phyloP scores from a whole-genome alignment of 2,797 vertebrate species.

The Arctocebus calabarensis region DNA sequence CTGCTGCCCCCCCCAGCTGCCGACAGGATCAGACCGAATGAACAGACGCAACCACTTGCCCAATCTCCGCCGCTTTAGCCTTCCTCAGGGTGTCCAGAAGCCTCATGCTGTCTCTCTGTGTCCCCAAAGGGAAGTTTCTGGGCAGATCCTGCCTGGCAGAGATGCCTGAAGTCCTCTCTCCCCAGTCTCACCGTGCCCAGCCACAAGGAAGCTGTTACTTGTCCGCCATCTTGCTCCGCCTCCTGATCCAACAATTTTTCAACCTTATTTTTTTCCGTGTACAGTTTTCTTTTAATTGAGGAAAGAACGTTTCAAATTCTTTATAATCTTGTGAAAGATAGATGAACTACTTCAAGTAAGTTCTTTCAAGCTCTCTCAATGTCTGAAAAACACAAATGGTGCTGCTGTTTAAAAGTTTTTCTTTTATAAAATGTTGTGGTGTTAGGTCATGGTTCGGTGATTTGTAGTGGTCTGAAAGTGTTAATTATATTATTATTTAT shows the following conservation, averaged over 20 bases:
- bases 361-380: not conserved
- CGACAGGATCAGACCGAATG: too few relatives aligned
- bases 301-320: not conserved
- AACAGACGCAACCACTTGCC: too few relatives aligned
- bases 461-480: not conserved
- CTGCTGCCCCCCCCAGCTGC: too few relatives aligned
- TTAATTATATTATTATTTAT: not conserved
- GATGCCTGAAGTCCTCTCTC: too few relatives aligned
- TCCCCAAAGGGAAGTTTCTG: too few relatives aligned
- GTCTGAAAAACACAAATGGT: not conserved
- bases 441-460: not conserved
- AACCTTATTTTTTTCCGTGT: not conserved
- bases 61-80: too few relatives aligned
- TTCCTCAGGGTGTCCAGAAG: too few relatives aligned
- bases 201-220: too few relatives aligned
- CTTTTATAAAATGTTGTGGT: not conserved
- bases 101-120: too few relatives aligned
- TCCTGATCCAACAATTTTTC: not conserved
- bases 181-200: too few relatives aligned
- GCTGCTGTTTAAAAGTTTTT: not conserved
- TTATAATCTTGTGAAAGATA: not conserved
- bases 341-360: not conserved
- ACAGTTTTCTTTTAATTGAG: not conserved
- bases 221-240: too few relatives aligned
- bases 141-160: too few relatives aligned